Evolutionary conservation across 2,113 vertebrate species (phyloP).

Genomic region (Paramormyrops kingsleyae): DNA sequence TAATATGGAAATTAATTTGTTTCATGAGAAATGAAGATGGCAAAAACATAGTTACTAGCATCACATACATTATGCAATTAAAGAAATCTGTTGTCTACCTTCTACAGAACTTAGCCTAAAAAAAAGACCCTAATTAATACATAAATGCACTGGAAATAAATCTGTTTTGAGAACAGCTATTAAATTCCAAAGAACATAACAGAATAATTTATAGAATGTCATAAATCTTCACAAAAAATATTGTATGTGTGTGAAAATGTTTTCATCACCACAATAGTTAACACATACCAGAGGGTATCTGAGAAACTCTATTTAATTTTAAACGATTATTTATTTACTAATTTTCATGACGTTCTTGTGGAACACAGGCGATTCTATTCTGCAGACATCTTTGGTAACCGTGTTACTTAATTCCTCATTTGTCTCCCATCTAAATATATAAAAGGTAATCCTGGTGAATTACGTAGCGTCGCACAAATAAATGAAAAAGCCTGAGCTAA

Average conservation of each 20-base stretch:
- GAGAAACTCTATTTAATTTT: not conserved
- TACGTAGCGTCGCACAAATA: conserved; percentile 31
- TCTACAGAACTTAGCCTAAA: not conserved
- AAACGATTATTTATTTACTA: not conserved
- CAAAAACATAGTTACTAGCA: not conserved
- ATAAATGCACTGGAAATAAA: not conserved
- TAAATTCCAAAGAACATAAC: not conserved
- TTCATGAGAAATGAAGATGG: not conserved
- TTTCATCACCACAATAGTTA: not conserved
- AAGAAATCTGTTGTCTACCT: not conserved
- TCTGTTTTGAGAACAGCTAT: not conserved
- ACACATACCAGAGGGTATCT: not conserved
- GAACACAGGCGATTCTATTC: conserved; percentile 26
- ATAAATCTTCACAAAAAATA: not conserved
- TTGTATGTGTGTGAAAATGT: not conserved
- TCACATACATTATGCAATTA: not conserved
- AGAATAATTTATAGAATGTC: not conserved
- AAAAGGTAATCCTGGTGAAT: conserved; percentile 36
- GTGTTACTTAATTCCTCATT: conserved; percentile 42
- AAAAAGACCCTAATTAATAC: not conserved
- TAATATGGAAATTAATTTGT: not conserved
- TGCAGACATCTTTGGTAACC: conserved; percentile 72
- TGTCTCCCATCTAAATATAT: conserved; percentile 35
- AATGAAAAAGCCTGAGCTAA: conserved; percentile 17
- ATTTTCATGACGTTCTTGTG: not conserved